phyloP scores from a whole-genome alignment of 2,113 vertebrate genomes.

The Thalassoma bifasciatum region DNA sequence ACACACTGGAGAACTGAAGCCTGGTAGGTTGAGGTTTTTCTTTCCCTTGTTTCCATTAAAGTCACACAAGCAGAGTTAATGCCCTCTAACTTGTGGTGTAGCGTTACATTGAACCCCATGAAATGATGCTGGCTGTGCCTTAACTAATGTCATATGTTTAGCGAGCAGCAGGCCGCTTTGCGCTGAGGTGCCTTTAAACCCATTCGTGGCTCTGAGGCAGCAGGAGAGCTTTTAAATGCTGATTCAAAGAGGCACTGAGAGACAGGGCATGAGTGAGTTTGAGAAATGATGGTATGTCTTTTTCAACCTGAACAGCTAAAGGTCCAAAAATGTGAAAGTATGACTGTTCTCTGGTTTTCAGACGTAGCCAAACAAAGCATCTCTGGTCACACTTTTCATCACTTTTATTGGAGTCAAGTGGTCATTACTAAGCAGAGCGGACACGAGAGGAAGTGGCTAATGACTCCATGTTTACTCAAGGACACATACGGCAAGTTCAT shows the following conservation, averaged over 20 bases:
- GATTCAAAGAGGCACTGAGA: conserved; percentile 48
- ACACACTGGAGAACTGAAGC: conserved; percentile 38
- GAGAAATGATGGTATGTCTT: conserved; percentile 42
- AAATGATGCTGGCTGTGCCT: conserved; percentile 63
- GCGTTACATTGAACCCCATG: conserved; percentile 72
- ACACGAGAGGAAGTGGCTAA: conserved; percentile 61
- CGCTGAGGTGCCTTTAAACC: conserved; percentile 61
- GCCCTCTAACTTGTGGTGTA: conserved; percentile 70
- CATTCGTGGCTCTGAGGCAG: conserved; percentile 46
- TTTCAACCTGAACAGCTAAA: conserved; percentile 49
- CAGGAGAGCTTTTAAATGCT: conserved; percentile 50
- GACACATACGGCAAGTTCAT: conserved; percentile 35
- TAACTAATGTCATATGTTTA: conserved; percentile 74
- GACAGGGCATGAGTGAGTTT: conserved; percentile 30
- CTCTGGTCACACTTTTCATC: conserved; percentile 64
- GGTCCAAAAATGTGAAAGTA: conserved; percentile 44
- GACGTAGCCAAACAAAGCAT: conserved; percentile 50
- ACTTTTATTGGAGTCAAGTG: conserved; percentile 75
- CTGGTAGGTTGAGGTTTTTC: conserved; percentile 39
- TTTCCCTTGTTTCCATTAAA: conserved; percentile 75
- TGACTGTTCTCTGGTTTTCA: conserved; percentile 20
- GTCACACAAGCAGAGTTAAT: conserved; percentile 73
- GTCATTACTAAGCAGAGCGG: conserved; percentile 40
- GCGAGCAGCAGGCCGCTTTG: conserved; percentile 42
- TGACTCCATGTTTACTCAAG: conserved; percentile 66